phyloP scores from a whole-genome alignment of 1,140 invertebrate species.

The Druon quercuslanigerum region DNA sequence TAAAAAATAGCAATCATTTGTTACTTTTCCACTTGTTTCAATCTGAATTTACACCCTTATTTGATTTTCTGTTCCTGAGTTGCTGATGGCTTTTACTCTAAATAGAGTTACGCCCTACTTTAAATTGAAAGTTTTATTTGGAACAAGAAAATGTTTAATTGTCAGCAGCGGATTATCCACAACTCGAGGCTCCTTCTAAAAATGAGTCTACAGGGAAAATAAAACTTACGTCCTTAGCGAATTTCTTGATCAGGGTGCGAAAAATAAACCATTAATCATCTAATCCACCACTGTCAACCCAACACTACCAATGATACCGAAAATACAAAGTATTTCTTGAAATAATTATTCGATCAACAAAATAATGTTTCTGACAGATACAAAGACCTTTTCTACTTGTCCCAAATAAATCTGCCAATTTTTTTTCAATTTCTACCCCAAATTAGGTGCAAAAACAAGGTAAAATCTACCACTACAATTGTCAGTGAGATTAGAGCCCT shows the following conservation, averaged over 20 bases:
- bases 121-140: conserved; percentile 16
- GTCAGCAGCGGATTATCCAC: conserved; percentile 12
- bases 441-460: neutral
- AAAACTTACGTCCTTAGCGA: no score
- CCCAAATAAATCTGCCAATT: neutral
- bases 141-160: neutral
- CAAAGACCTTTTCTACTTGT: neutral
- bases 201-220: no score
- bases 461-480: neutral
- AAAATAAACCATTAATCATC: no score
- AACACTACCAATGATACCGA: no score
- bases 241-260: no score
- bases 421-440: neutral
- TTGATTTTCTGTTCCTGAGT: no score
- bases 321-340: neutral
- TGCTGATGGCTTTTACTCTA: no score
- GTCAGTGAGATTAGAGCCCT: neutral
- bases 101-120: neutral
- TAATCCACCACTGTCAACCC: no score
- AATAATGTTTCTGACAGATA: neutral
- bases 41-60: neutral
- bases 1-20: no score
- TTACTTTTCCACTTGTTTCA: neutral
- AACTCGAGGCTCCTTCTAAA: neutral
- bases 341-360: neutral